Evolutionary conservation across 2,888 invertebrate species (phyloP), one percentile per base, ranked within the genome.

Genomic region (Barypeithes pellucidus): DNA sequence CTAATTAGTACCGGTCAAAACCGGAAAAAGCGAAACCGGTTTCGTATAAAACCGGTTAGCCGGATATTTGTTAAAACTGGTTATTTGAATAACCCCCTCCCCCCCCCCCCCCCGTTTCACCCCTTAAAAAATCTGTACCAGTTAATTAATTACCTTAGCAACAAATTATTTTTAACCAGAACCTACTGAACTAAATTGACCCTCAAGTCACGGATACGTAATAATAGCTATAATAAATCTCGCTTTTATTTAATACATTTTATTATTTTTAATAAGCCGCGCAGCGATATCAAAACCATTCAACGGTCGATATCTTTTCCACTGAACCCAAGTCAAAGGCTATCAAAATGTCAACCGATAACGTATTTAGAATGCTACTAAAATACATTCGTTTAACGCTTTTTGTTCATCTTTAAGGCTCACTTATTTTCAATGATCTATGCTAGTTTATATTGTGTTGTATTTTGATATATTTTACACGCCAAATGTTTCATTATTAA

Each of bases 381-480:
- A 66, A 72, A 36, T 47, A 61, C 50, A 59, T 66, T 52, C 29
- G 62, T 72, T 67, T 67, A 47, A 72, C 72, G 72, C 67, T 67
- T 72, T 72, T 62, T 62, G 72, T 76, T 76, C 77, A 75, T 78
- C 72, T 81, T 80, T 80, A 81, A 82, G 81, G 81, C 81, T 81
- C 81, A 81, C 80, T 81, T 78, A 75, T 59, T 81, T 79, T 78
- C 74, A 82, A 81, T 82, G 79, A 79, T 79, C 78, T 81, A 77
- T 79, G 69, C 72, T 43, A 45, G 70, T 57, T 66, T 70, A 74
- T 75, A 75, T 75, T 71, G 75, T 75, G 71, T 71, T 75, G 47
- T 67, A 61, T 74, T 69, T 50, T 74, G 57, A 67, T 71, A 57
- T 57, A 39, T 63, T 67, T 67, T 71, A 68, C 60, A 68, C 39